These are phyloP conservation scores for Mastacembelus armatus DNA, from an alignment of 2,797 vertebrate genomes.

Conservation along the genomic window DNA sequence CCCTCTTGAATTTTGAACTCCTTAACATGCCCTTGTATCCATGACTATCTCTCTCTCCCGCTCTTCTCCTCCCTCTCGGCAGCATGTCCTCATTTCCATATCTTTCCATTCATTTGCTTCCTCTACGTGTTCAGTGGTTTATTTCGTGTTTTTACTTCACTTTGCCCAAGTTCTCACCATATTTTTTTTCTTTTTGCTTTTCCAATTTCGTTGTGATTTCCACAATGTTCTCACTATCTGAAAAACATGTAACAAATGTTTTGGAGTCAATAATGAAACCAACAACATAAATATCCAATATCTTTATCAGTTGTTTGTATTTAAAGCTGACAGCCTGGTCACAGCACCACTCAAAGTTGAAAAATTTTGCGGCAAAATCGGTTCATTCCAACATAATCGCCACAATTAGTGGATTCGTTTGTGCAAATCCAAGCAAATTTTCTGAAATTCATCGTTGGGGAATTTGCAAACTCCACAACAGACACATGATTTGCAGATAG, in stretches of 20 bases:
- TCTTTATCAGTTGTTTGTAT: background rate
- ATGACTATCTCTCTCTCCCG: slow-evolving; percentile 45
- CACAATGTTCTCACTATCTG: background rate
- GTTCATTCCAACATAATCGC: background rate
- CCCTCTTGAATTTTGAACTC: slow-evolving; percentile 37
- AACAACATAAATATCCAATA: background rate
- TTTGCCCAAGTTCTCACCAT: slow-evolving; percentile 21
- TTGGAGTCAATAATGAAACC: background rate
- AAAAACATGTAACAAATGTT: background rate
- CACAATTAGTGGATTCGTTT: background rate
- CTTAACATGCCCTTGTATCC: slow-evolving; percentile 34
- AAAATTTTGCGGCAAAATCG: background rate
- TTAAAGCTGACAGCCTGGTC: background rate
- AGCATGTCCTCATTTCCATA: slow-evolving; percentile 37
- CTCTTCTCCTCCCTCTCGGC: slow-evolving; percentile 24
- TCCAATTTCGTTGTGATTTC: background rate
- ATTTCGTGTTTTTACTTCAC: slow-evolving; percentile 29
- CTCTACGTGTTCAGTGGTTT: slow-evolving; percentile 5
- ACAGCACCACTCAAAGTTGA: background rate
- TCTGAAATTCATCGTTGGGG: background rate
- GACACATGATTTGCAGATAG: background rate
- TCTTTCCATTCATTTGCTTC: slow-evolving; percentile 3
- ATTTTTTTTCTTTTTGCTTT: background rate
- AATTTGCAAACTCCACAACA: background rate
- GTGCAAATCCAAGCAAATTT: background rate